Conservation (phyloP, 1,140 invertebrate species). For the Pristionchus pacificus region DNA sequence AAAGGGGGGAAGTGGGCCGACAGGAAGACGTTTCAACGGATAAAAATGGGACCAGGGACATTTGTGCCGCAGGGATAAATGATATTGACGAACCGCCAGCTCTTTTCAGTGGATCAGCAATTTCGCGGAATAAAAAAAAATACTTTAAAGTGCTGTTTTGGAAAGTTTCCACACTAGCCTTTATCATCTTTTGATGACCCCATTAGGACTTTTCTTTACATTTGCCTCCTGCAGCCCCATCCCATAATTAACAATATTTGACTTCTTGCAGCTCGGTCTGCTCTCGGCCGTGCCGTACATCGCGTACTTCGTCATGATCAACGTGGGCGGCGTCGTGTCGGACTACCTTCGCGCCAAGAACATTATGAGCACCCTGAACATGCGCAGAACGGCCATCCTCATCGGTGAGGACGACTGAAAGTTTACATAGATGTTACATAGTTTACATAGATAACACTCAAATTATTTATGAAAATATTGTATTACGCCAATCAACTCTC, state of each 20-base stretch:
- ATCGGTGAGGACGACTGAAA: slow-evolving; percentile 42
- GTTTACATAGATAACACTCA: slow-evolving; percentile 3
- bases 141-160: neutral
- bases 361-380: slow-evolving; percentile 50
- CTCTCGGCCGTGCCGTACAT: slow-evolving; percentile 80
- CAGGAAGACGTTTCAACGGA: too few species aligned
- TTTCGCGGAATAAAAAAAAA: too few species aligned
- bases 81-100: too few species aligned
- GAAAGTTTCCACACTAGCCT: neutral
- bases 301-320: slow-evolving; percentile 61
- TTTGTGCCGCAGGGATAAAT: too few species aligned
- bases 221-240: too few species aligned
- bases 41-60: too few species aligned
- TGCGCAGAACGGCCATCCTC: slow-evolving; percentile 51
- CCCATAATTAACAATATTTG: too few species aligned
- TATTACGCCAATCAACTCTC: neutral
- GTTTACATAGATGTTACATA: slow-evolving; percentile 11
- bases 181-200: too few species aligned
- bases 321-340: slow-evolving; percentile 61
- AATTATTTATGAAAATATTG: neutral
- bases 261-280: slow-evolving; percentile 71
- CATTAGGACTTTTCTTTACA: too few species aligned
- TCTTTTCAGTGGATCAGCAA: too few species aligned
- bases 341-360: slow-evolving; percentile 58
- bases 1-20: too few species aligned